Conservation (phyloP, 2,797 vertebrate species). For the Sciurus vulgaris region DNA sequence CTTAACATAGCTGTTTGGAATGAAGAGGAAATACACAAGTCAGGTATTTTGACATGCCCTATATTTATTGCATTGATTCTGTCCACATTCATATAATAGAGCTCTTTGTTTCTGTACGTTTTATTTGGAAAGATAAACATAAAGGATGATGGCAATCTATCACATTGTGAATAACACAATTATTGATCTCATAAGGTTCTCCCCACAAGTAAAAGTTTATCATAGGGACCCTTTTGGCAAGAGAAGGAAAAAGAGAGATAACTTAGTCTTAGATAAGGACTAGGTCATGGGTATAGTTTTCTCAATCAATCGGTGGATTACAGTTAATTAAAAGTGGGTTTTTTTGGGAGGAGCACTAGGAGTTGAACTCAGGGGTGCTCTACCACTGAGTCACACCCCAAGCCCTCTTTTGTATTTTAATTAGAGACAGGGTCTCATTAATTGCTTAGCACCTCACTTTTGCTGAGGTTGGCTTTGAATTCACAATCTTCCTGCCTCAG, state of each 20-base stretch:
- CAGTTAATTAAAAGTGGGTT: background rate
- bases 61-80: background rate
- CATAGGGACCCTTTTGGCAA: background rate
- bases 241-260: background rate
- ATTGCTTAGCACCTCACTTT: too few relatives aligned
- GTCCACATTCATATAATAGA: background rate
- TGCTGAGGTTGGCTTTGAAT: too few relatives aligned
- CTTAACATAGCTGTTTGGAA: background rate
- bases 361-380: too few relatives aligned
- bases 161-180: background rate
- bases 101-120: background rate
- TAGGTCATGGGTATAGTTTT: background rate
- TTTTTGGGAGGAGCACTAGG: too few relatives aligned
- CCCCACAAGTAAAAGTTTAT: background rate
- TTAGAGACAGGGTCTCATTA: too few relatives aligned
- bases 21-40: background rate
- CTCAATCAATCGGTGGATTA: background rate
- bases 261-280: background rate
- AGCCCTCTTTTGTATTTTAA: too few relatives aligned
- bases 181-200: background rate
- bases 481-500: too few relatives aligned
- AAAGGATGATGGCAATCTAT: background rate
- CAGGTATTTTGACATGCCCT: background rate
- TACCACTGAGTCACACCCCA: too few relatives aligned
- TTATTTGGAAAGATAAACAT: constrained; percentile 37